Percentiles rank a stretch among this genome's conserved stretches.
phyloP scores from a whole-genome alignment of 2,888 invertebrate species.

The Callyntrura sp. region DNA sequence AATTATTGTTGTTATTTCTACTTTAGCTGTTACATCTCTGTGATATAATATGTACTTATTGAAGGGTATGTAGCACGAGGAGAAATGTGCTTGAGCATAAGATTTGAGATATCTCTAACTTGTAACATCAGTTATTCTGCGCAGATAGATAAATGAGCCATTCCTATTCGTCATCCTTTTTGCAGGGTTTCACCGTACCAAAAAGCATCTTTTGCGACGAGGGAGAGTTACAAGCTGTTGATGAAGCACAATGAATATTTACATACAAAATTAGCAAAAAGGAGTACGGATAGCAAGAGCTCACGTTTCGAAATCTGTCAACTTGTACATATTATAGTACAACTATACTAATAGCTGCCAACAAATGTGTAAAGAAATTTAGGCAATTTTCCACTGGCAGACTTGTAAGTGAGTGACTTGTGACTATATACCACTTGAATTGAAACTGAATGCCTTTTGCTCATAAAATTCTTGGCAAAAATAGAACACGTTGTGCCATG shows the following conservation, averaged over 20 bases:
- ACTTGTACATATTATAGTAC: not conserved
- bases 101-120: not conserved
- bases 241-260: not conserved
- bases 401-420: not conserved
- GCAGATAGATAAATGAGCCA: conserved; percentile 49
- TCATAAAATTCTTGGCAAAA: conserved; percentile 63
- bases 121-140: conserved; percentile 10
- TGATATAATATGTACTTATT: not conserved
- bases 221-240: not conserved
- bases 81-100: not conserved
- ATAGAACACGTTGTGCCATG: not conserved
- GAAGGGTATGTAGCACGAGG: conserved; percentile 3
- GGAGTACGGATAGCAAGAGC: not conserved
- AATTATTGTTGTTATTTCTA: conserved; percentile 33
- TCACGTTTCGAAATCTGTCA: conserved; percentile 45
- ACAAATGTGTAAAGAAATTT: not conserved
- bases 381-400: not conserved
- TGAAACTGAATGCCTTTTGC: conserved; percentile 14
- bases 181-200: not conserved
- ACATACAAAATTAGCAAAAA: not conserved
- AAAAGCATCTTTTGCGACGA: not conserved
- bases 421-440: no score
- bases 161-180: conserved; percentile 44
- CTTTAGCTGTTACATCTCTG: not conserved
- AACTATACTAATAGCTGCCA: conserved; percentile 30